Evolutionary conservation across 2,797 vertebrate genomes (phyloP), one percentile per base, ranked within the genome.

Genomic region (Micropoecilia bifurca): DNA sequence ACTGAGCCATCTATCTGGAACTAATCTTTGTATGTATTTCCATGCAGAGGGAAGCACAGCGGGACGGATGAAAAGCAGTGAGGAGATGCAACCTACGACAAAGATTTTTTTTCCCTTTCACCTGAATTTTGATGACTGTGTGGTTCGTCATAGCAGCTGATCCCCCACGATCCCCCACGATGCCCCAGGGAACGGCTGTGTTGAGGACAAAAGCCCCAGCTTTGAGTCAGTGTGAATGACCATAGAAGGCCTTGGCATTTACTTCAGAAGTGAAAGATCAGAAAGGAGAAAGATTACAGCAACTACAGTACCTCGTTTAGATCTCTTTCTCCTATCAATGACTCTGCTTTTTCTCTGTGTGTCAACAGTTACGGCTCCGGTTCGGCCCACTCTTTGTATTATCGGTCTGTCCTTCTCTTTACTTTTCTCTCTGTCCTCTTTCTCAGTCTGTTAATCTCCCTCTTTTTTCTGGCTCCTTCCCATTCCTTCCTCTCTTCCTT

Each of bases 1-100:
- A 68, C 78, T 9, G 14, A 39, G 83, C 81, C 85, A 77, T 89
- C 66, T 59, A 80, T 84, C 90, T 91, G 86, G 89, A 91, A 88
- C 84, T 88, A 87, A 90, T 92, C 89, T 89, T 3, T 83, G 73
- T 50, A 57, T 88, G 87, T 84, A 25, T 83, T 85, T 88, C 63
- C 57, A 41, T 79, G 75, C 55, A 33, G 76, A 78, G 77, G 3
- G 77, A 66, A 77, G 86, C 86, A 53, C 81, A 47, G 79, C 73
- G 1, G 81, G 77, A 88, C 76, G 14, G 75, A 88, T 41, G 66
- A 81, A 79, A 76, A 78, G 45, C 73, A 5, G 71, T 1, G 41
- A 78, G 76, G 78, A 20, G 87, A 76, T 72, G 14, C 68, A 47
- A 81, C 82, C 83, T 30, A 73, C 6, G 48, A 72, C 46, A 57